Evolutionary conservation across 2,888 invertebrate species (phyloP), one percentile per base, ranked within the genome.

Genomic region (Limnephilus auricula): DNA sequence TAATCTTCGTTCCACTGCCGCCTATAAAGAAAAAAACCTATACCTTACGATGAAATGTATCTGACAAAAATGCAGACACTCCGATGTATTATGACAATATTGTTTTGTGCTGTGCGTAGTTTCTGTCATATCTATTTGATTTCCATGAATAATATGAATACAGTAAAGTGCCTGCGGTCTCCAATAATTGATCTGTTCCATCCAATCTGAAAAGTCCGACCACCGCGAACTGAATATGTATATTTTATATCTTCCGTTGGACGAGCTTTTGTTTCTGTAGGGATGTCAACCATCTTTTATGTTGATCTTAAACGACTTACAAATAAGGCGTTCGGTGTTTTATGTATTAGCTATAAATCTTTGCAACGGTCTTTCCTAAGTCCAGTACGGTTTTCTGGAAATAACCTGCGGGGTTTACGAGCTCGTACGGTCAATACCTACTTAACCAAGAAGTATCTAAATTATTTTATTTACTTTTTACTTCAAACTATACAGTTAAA

Each of bases 61-160:
- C 25, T n/a, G 25, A 65, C n/a, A 25, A 65, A 65, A 65, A 25
- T 25, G 25, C 25, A 10, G 65, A 25, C 65, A 25, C 65, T 65
- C 65, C 65, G 65, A 65, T 65, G 65, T 65, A 65, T 65, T 65
- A n/a, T 65, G 65, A 65, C 65, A 65, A n/a, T 65, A 65, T 65
- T n/a, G 25, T 65, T 65, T 65, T 25, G n/a, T 65, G 65, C 65
- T 65, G 65, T n/a, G 65, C 65, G 65, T 65, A 65, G 65, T 65
- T 65, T n/a, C 65, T 65, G 65, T 65, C 65, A 65, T 65, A 65
- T 65, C 65, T 65, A 25, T 65, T 65, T 25, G 65, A 65, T 65
- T 65, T 65, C 65, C n/a, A 65, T 65, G 65, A 65, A 65, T 65
- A 65, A 65, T 65, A 65, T 25, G 65, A 65, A 65, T n/a, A 65